Base-by-base conservation (phyloP, 2,888 invertebrate species). In the Zelleria hepariella region DNA sequence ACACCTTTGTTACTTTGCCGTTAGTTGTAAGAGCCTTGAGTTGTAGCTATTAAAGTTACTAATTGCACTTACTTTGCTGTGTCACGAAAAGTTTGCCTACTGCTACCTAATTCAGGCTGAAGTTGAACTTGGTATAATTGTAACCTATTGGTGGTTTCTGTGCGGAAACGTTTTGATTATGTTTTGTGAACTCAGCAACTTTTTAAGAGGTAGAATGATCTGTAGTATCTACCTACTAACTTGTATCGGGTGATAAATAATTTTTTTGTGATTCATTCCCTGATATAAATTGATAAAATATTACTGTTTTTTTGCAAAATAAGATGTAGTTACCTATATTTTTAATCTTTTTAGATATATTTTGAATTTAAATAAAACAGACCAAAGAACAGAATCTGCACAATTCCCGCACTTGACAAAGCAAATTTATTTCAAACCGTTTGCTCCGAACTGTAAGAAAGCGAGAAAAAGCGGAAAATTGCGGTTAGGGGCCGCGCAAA, bases 381-480 rank as follows among this genome's bases (percentile, higher is more conserved):
- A n/a, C 3, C 8, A 52, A 52, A 24, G n/a, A 6, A 15, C 21
- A 27, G 55, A 23, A 18, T 20, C 25, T 8, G 32, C 32, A 32
- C 27, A 47, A 47, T 57, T 62, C 57, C 59, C 54, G 61, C 56
- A 63, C 63, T 74, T 69, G 74, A 71, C 75, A 73, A 73, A 76
- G 70, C 66, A 64, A 69, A 74, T 71, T 66, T 64, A 66, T 70
- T 66, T 65, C 62, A 61, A 68, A 70, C 68, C 64, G 66, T 69
- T 67, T 61, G 69, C 68, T 67, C 68, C 63, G 70, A 71, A 70
- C 62, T 70, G 73, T 73, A 72, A 73, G 74, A 76, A 70, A 72
- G 70, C 65, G 65, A 61, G 68, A 72, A 48, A 75, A 74, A 73
- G 74, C 70, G 72, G 73, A 75, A 80, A 78, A 80, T 76, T 75